Conservation (phyloP, 64 coral and sea anemone species). For the Orbicella faveolata region DNA sequence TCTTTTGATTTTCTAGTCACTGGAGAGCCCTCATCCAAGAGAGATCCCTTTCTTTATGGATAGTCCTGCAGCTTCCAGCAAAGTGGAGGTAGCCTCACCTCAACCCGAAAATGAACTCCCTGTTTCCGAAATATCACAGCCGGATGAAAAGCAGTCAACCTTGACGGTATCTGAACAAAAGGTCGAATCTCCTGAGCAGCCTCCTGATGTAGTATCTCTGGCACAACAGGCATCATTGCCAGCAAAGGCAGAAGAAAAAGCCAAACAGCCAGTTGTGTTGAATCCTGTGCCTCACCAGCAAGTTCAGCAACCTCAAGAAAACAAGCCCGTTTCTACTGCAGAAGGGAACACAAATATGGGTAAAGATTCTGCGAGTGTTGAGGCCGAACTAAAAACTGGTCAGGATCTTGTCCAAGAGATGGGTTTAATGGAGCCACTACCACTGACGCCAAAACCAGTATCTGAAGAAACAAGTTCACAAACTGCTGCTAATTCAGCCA, state of each 20-base stretch:
- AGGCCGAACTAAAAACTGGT: neutral
- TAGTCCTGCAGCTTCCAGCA: neutral
- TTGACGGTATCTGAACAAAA: slow-evolving; percentile 8
- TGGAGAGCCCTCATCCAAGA: slow-evolving; percentile 26
- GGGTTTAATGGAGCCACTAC: neutral
- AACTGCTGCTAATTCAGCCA: neutral
- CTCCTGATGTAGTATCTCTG: neutral
- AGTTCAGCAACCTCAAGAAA: neutral
- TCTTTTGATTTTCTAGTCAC: neutral
- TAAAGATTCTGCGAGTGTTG: neutral
- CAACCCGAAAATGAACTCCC: neutral
- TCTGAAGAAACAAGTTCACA: neutral
- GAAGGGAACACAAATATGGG: neutral
- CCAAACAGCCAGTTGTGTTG: slow-evolving; percentile 38
- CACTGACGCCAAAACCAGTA: neutral
- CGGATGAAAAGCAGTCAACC: slow-evolving; percentile 7
- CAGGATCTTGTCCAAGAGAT: neutral
- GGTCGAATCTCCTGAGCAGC: slow-evolving; percentile 3
- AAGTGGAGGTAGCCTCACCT: neutral
- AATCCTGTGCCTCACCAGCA: slow-evolving; percentile 49
- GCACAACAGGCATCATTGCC: too few species aligned
- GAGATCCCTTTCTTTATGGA: slow-evolving; percentile 31
- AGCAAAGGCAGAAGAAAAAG: slow-evolving; percentile 14
- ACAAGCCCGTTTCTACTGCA: neutral
- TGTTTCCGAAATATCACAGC: neutral